A percentile compares a stretch with the other conserved stretches of the same genome.
phyloP scores from a whole-genome alignment of 2,888 invertebrate species.

The Pachydiplax longipennis region DNA sequence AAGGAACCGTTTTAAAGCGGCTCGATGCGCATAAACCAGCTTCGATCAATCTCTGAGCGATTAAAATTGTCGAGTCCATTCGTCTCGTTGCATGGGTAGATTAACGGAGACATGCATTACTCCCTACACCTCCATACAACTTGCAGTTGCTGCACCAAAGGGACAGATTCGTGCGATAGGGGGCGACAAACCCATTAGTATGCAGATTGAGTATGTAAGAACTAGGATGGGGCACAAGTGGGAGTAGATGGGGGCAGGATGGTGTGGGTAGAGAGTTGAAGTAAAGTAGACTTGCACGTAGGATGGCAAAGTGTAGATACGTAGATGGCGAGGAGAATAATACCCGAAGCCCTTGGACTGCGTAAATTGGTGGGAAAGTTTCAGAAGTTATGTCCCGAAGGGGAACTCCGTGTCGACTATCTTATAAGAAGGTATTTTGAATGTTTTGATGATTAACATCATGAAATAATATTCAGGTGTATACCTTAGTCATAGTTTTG shows the following conservation, averaged over 20 bases:
- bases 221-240: not conserved
- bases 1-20: not conserved
- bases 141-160: not conserved
- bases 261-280: not conserved
- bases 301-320: not conserved
- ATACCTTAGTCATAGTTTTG: too few relatives aligned
- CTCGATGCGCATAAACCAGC: not conserved
- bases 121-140: not conserved
- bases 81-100: not conserved
- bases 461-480: too few relatives aligned
- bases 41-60: not conserved
- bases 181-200: not conserved
- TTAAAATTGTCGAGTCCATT: not conserved
- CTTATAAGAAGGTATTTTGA: too few relatives aligned
- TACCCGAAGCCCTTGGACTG: too few relatives aligned
- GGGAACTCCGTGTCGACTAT: too few relatives aligned
- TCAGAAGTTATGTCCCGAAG: too few relatives aligned
- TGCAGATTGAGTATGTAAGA: not conserved
- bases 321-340: too few relatives aligned
- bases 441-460: too few relatives aligned
- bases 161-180: not conserved
- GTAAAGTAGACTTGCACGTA: not conserved
- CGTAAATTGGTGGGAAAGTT: too few relatives aligned
- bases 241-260: not conserved
- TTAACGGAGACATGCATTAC: not conserved